Evolutionary conservation across 2,888 invertebrate species (phyloP).

Genomic region (Drosophila silvestris): DNA sequence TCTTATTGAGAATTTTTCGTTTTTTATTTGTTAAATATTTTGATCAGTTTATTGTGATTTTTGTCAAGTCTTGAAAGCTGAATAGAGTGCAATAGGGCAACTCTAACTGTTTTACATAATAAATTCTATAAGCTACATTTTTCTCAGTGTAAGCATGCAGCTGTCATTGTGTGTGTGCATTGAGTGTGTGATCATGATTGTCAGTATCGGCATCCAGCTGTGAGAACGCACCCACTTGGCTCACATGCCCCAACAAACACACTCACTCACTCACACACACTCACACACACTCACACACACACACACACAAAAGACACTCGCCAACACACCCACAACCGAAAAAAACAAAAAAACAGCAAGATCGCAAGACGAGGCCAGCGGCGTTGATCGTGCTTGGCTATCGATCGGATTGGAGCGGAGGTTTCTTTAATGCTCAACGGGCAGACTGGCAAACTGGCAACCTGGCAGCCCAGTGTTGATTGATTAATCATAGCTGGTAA

Average conservation of each 20-base stretch:
- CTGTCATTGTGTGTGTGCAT: constrained; percentile 45
- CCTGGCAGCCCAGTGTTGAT: constrained; percentile 64
- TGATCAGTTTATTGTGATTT: background rate
- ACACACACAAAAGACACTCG: constrained; percentile 7
- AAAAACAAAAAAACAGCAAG: constrained; percentile 14
- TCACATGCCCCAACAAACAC: constrained; percentile 29
- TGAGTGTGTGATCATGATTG: constrained; percentile 58
- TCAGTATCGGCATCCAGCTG: constrained; percentile 72
- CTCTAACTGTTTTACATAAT: background rate
- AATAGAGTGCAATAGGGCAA: background rate
- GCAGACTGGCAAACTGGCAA: constrained; percentile 24
- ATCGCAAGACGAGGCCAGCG: constrained; percentile 69
- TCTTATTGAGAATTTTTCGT: too few relatives aligned
- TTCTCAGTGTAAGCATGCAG: constrained; percentile 50
- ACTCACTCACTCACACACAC: constrained; percentile 27
- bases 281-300: constrained; percentile 33
- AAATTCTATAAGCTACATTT: background rate
- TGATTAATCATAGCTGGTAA: constrained; percentile 80
- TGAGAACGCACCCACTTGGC: constrained; percentile 80
- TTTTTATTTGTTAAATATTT: background rate
- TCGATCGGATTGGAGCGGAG: constrained; percentile 32
- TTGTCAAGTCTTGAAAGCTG: background rate
- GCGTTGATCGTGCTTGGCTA: constrained; percentile 57
- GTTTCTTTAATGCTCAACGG: constrained; percentile 3
- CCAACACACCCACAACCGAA: constrained; percentile 52